These are phyloP conservation scores for Doryteuthis pealeii DNA, from an alignment of 1,140 invertebrate species.

Conservation along the genomic window DNA sequence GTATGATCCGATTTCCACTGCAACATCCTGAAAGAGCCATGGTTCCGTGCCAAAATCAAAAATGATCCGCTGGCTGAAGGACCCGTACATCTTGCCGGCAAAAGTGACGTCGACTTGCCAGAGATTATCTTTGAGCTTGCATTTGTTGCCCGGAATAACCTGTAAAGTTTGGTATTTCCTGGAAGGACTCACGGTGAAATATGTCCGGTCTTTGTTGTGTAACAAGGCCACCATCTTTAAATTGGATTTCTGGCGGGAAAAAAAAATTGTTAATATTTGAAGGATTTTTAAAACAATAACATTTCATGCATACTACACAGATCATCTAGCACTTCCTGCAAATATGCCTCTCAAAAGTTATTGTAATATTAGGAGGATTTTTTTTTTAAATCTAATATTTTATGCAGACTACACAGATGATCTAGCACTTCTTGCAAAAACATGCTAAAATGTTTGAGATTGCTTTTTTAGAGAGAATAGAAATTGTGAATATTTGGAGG, in stretches of 20 bases:
- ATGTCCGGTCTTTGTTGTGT: conserved; percentile 50
- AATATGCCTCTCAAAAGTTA: too few relatives aligned
- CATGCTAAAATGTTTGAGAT: too few relatives aligned
- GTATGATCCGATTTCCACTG: conserved; percentile 45
- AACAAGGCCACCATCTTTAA: conserved; percentile 46
- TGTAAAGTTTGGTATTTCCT: conserved; percentile 22
- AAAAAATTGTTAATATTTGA: not conserved
- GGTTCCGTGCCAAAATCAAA: conserved; percentile 50
- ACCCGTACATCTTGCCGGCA: conserved; percentile 51
- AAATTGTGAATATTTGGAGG: too few relatives aligned
- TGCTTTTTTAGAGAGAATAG: too few relatives aligned
- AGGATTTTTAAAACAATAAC: too few relatives aligned
- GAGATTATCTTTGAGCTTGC: conserved; percentile 12
- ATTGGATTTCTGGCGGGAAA: not conserved
- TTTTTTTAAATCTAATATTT: too few relatives aligned
- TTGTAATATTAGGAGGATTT: too few relatives aligned
- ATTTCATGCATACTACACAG: too few relatives aligned
- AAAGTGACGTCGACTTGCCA: conserved; percentile 36
- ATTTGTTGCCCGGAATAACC: conserved; percentile 38
- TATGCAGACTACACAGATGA: too few relatives aligned
- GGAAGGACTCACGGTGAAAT: conserved; percentile 37
- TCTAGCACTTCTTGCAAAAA: too few relatives aligned
- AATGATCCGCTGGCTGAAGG: conserved; percentile 51
- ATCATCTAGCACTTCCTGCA: too few relatives aligned
- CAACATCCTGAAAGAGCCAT: conserved; percentile 41